Evolutionary conservation across 2,113 vertebrate genomes (phyloP), one percentile per base, ranked within the genome.

Genomic region (Pterocles gutturalis): DNA sequence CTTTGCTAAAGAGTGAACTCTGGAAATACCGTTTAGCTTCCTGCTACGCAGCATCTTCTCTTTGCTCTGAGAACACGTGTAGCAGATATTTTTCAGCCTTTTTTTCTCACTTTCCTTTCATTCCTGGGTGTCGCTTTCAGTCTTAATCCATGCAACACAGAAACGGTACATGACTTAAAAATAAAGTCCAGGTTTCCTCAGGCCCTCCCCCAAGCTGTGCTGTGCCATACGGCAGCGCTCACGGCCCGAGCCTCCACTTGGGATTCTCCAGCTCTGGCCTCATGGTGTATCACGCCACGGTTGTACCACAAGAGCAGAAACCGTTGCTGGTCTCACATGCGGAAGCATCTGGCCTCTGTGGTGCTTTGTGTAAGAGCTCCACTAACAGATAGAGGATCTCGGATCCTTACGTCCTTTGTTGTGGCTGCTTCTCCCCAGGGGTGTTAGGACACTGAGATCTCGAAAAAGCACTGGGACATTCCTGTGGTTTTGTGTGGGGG

Each of bases 251-350:
- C 9, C 16, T 38, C 26, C 34, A 17, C 33, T 53, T 62, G 36
- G 34, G 26, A 33, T 72, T 48, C 76, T 71, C 36, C 66, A 67
- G 38, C 13, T 70, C 48, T 20, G 49, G 28, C 36, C 61, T 83
- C 1, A 0, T 36, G 49, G 24, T 60, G 8, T 54, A 17, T 41
- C 66, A 34, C 1, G 0, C 13, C 60, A 67, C 16, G 36, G 11
- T 11, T 55, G 49, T 31, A 64, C 9, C 26, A 33, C 29, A 17
- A 22, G 29, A 81, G 48, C 0, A 38, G 58, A 61, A 92, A 61
- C 14, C 2, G 1, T 9, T 24, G 53, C 34, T 85, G 45, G 19
- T 67, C 34, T 83, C 18, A 83, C 11, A 25, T 0, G 1, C 36
- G 65, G 31, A n/a, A 88, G n/a, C 53, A 31, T 67, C 62, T 89